These are phyloP conservation scores for Alosa sapidissima DNA, from an alignment of 2,797 vertebrate genomes.

Conservation along the genomic window DNA sequence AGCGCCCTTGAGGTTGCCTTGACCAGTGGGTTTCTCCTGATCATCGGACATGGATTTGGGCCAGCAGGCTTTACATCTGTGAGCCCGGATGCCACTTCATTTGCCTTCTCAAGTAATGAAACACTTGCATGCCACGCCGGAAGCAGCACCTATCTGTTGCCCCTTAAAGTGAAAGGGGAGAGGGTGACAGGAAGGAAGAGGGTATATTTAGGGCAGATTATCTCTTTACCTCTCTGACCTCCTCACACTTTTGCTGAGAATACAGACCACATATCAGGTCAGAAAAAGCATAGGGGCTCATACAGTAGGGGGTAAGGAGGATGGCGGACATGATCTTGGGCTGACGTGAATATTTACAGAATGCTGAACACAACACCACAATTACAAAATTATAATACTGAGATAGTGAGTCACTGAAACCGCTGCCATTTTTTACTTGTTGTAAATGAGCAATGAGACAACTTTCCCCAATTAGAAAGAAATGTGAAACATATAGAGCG, in stretches of 20 bases:
- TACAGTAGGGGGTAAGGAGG: neutral
- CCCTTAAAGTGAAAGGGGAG: slow-evolving; percentile 65
- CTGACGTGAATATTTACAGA: neutral
- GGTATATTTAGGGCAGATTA: slow-evolving; percentile 71
- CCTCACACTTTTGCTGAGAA: slow-evolving; percentile 51
- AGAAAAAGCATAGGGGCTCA: neutral
- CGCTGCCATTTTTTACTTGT: neutral
- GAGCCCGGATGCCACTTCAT: neutral
- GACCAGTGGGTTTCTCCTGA: neutral
- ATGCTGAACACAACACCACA: neutral
- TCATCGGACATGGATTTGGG: neutral
- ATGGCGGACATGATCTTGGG: neutral
- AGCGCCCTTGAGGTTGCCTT: neutral
- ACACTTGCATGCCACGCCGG: slow-evolving; percentile 43
- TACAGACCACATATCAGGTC: slow-evolving; percentile 21
- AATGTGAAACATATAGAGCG: neutral
- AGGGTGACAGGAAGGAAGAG: slow-evolving; percentile 63
- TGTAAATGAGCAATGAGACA: neutral
- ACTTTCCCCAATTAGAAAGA: neutral
- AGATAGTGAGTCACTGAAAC: neutral
- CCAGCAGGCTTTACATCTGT: slow-evolving; percentile 9
- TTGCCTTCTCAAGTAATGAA: slow-evolving; percentile 26
- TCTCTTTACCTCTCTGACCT: slow-evolving; percentile 52
- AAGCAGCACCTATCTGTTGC: slow-evolving; percentile 55
- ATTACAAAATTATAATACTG: neutral